phyloP scores from a whole-genome alignment of 2,113 vertebrate species.

The Vombatus ursinus region DNA sequence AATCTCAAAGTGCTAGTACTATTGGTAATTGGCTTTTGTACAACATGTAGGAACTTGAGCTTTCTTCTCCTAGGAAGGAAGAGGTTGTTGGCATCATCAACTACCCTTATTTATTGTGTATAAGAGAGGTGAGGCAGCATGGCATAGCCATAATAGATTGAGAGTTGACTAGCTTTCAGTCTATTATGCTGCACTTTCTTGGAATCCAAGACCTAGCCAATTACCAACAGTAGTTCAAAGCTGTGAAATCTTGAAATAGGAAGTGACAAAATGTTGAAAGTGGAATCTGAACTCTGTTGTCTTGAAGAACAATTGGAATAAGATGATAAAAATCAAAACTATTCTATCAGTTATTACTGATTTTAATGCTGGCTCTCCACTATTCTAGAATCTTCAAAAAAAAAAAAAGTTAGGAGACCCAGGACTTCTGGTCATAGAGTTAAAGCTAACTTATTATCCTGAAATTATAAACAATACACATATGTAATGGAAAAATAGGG shows the following conservation, averaged over 20 bases:
- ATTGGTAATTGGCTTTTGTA: not conserved
- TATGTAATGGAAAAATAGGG: not conserved
- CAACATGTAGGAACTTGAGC: not conserved
- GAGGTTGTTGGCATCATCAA: not conserved
- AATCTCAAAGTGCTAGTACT: no score
- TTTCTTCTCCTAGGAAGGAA: not conserved
- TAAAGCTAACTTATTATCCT: not conserved
- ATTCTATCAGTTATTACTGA: not conserved
- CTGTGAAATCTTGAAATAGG: not conserved
- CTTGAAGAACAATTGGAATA: not conserved
- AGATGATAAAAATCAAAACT: not conserved
- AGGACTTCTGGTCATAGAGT: not conserved
- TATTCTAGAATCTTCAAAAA: not conserved
- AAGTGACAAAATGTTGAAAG: slow-evolving; percentile 6
- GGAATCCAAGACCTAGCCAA: not conserved
- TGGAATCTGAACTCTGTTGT: not conserved
- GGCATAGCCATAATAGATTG: not conserved
- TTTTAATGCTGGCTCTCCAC: not conserved
- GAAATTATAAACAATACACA: not conserved
- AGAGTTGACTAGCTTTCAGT: no score
- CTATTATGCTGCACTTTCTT: not conserved
- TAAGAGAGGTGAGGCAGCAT: not conserved
- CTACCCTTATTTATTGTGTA: not conserved
- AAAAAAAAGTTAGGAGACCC: not conserved
- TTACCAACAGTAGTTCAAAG: not conserved